These are phyloP conservation scores for Drosophila putrida DNA, from an alignment of 2,888 invertebrate species.

Conservation along the genomic window DNA sequence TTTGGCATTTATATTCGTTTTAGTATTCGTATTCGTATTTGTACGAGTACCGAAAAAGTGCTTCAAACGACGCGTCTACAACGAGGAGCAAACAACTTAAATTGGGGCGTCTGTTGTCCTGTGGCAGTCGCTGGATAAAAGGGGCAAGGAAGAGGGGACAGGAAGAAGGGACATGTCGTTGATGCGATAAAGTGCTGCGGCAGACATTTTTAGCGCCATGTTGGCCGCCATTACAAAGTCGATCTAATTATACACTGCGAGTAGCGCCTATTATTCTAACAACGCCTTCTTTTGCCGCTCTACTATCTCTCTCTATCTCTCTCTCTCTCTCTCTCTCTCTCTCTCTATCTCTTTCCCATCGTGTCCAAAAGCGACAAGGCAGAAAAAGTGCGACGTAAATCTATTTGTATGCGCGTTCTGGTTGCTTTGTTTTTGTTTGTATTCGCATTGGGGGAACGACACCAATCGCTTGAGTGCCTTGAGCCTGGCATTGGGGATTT, in stretches of 20 bases:
- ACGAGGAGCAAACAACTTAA: constrained; percentile 47
- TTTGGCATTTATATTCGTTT: constrained; percentile 67
- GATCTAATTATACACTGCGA: constrained; percentile 69
- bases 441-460: constrained; percentile 25
- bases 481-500: constrained; percentile 52
- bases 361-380: constrained; percentile 3
- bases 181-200: constrained; percentile 69
- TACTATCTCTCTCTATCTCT: too few species aligned
- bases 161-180: constrained; percentile 17
- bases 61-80: constrained; percentile 20
- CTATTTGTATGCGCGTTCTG: constrained; percentile 56
- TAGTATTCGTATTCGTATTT: constrained; percentile 3
- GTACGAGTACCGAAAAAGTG: constrained; percentile 23
- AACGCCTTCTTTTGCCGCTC: constrained; percentile 25
- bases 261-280: constrained; percentile 56
- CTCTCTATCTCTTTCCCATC: neutral
- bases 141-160: neutral
- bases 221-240: constrained; percentile 73
- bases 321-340: neutral
- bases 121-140: constrained; percentile 21
- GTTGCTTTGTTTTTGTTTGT: constrained; percentile 47
- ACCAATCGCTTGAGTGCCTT: constrained; percentile 50
- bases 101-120: constrained; percentile 59
- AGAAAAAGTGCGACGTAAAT: constrained; percentile 40
- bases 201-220: constrained; percentile 75